Evolutionary conservation across 1,140 invertebrate genomes (phyloP).

Genomic region (Lycorma delicatula): DNA sequence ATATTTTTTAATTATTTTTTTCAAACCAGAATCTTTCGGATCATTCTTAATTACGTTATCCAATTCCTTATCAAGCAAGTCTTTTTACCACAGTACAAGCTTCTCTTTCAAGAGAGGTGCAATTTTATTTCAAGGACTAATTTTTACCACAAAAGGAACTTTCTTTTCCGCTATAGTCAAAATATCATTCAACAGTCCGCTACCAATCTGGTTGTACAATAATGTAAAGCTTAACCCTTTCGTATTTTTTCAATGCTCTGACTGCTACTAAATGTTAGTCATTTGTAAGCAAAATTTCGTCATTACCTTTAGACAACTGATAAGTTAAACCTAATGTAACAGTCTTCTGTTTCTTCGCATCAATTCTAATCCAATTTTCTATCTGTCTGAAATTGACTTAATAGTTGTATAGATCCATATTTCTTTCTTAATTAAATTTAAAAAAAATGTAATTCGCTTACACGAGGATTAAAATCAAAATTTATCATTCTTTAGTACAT

Average conservation of each 20-base stretch:
- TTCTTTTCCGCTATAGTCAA: neutral
- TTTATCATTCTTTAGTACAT: neutral
- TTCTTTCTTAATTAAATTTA: neutral
- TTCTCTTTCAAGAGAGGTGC: slow-evolving; percentile 4
- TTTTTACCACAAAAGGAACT: neutral
- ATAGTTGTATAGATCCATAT: neutral
- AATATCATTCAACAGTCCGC: neutral
- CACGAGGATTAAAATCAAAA: neutral
- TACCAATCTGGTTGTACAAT: neutral
- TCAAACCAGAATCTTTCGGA: neutral
- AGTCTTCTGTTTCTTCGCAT: neutral
- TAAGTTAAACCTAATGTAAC: neutral
- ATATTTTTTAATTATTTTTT: slow-evolving; percentile 3
- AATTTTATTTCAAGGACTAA: neutral
- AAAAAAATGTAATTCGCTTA: neutral
- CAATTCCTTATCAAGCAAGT: neutral
- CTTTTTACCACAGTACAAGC: neutral
- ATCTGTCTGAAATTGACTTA: neutral
- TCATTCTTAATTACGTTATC: neutral
- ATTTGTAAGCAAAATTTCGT: neutral
- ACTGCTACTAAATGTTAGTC: neutral
- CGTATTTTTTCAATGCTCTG: slow-evolving; percentile 5
- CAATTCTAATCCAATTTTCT: neutral
- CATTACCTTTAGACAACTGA: slow-evolving; percentile 1
- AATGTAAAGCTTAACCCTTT: neutral